Evolutionary conservation across 2,113 vertebrate species (phyloP), one percentile per base, ranked within the genome.

Genomic region (Grus americana): DNA sequence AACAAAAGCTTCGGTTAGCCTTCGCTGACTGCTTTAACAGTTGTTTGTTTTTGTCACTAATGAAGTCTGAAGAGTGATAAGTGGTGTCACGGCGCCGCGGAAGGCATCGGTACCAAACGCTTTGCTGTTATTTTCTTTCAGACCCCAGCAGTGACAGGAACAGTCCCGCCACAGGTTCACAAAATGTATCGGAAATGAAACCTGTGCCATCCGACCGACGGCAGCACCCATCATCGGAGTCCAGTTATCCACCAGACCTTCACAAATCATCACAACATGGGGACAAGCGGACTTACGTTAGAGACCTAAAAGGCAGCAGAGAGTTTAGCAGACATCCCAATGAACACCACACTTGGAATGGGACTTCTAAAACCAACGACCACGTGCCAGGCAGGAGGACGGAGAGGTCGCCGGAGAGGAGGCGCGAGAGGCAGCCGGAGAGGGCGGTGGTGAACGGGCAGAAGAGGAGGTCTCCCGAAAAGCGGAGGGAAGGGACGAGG

Each of bases 131-230:
- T 98, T 92, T 98, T 99, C 97, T 98, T 98, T 94, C 99, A 99
- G 99, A 99, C 99, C 97, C 97, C 99, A 97, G 97, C 99, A 97
- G 97, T 98, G 98, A 98, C 98, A 96, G 98, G 98, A 96, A 96
- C 99, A 98, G 97, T 98, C 89, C 98, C 98, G 79, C 98, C 98
- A 55, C 98, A 98, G 97, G 99, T 98, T 97, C 99, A 98, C 99
- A 99, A 99, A 99, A 98, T 98, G 96, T 99, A 99, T 97, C 99
- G 99, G 99, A 99, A 99, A 98, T 99, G 99, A 99, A 98, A 97
- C 58, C 96, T 42, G 66, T 90, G 92, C 98, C 98, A 88, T 92
- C 93, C 6, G 92, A 97, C 96, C 98, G 98, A 98, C 98, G 98
- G 98, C 98, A 98, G 96, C 97, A 97, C 94, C 98, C 98, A 91